These are phyloP conservation scores for Tetheella fluctuosa DNA, from an alignment of 2,888 invertebrate species.

Conservation along the genomic window DNA sequence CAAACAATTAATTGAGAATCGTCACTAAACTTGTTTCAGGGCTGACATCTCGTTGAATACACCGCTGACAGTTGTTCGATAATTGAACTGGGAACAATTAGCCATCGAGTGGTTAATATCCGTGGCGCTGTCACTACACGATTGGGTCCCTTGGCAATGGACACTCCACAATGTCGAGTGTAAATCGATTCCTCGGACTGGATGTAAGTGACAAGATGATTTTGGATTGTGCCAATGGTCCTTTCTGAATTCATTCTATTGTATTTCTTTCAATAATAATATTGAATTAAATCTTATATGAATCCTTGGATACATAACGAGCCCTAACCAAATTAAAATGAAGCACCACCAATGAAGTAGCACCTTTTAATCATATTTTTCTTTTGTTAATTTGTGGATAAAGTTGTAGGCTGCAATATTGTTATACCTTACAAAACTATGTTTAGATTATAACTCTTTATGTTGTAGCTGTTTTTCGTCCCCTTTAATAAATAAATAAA, in stretches of 20 bases:
- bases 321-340: too few species aligned
- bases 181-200: slow-evolving; percentile 64
- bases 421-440: too few species aligned
- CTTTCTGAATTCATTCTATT: slow-evolving; percentile 15
- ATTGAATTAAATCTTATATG: background rate
- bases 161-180: slow-evolving; percentile 67
- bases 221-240: slow-evolving; percentile 32
- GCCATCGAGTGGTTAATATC: slow-evolving; percentile 80
- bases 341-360: too few species aligned
- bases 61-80: slow-evolving; percentile 77
- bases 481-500: too few species aligned
- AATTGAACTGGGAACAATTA: slow-evolving; percentile 82
- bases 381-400: too few species aligned
- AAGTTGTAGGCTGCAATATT: too few species aligned
- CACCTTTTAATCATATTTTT: too few species aligned
- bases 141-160: slow-evolving; percentile 65
- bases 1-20: slow-evolving; percentile 50
- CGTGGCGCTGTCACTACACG: slow-evolving; percentile 71
- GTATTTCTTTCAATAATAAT: background rate
- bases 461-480: too few species aligned
- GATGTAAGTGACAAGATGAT: slow-evolving; percentile 40
- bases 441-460: too few species aligned
- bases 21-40: slow-evolving; percentile 59
- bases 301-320: too few species aligned
- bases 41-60: slow-evolving; percentile 50